A percentile compares a stretch with the other conserved stretches of the same genome.
These are phyloP conservation scores for Ammospiza maritima DNA, from an alignment of 2,797 vertebrate species.

Conservation along the genomic window DNA sequence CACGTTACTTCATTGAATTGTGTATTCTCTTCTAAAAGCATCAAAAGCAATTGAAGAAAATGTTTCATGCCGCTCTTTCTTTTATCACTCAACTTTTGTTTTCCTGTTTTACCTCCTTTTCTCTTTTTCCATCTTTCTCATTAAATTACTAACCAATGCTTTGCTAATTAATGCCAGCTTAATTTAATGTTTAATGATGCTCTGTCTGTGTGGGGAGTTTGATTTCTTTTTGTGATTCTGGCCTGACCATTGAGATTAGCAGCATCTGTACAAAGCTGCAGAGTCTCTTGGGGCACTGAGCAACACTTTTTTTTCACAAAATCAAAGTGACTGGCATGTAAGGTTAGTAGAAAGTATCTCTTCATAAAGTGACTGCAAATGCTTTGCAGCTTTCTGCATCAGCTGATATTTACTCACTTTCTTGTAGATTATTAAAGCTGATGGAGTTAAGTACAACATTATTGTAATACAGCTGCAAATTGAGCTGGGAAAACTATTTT, in stretches of 20 bases:
- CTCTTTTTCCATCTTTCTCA: conserved; percentile 8
- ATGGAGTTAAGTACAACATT: background rate
- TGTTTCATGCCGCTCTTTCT: conserved; percentile 39
- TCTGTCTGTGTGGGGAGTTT: background rate
- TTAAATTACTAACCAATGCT: conserved; percentile 24
- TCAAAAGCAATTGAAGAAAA: conserved; percentile 46
- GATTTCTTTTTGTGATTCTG: conserved; percentile 44
- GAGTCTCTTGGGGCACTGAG: conserved; percentile 59
- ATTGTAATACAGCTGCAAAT: background rate
- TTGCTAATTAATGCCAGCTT: conserved; percentile 56
- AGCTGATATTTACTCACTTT: background rate
- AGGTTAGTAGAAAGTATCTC: conserved; percentile 2
- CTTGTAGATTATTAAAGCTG: background rate
- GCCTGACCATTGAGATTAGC: conserved; percentile 16
- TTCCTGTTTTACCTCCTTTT: conserved; percentile 38
- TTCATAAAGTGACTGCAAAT: background rate
- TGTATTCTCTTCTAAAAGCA: conserved; percentile 57
- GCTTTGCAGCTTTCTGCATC: background rate
- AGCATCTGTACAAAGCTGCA: conserved; percentile 65
- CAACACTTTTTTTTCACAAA: background rate
- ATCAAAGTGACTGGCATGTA: background rate
- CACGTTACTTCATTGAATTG: conserved; percentile 42
- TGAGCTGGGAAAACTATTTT: background rate
- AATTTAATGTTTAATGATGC: conserved; percentile 37
- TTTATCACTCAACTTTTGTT: conserved; percentile 20